Conservation (phyloP, 1,140 invertebrate species). For the Trachymyrmex cornetzi region DNA sequence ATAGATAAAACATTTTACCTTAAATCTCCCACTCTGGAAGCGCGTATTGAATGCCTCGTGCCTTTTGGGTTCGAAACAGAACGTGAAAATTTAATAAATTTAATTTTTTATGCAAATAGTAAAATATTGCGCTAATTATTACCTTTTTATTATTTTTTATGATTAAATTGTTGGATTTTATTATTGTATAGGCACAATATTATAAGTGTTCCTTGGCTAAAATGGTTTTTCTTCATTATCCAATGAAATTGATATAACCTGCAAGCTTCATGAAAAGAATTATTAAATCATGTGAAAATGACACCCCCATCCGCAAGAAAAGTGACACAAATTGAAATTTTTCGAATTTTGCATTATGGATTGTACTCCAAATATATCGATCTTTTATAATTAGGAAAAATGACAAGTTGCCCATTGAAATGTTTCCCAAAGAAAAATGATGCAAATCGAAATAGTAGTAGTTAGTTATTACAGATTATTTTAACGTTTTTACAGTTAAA, state of each 20-base stretch:
- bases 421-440: background rate
- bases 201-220: background rate
- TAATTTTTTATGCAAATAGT: background rate
- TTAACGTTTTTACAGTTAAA: background rate
- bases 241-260: background rate
- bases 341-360: too few species aligned
- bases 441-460: background rate
- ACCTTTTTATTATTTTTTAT: too few species aligned
- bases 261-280: background rate
- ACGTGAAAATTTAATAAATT: background rate
- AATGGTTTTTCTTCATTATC: background rate
- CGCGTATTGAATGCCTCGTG: background rate
- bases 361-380: too few species aligned
- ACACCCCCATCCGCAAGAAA: too few species aligned
- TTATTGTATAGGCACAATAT: background rate
- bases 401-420: too few species aligned
- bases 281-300: background rate
- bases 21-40: background rate
- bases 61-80: background rate
- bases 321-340: too few species aligned
- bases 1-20: background rate
- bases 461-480: background rate
- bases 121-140: background rate
- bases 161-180: background rate
- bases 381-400: too few species aligned